Conservation (phyloP, 1,140 invertebrate species). For the Metopolophium dirhodum region DNA sequence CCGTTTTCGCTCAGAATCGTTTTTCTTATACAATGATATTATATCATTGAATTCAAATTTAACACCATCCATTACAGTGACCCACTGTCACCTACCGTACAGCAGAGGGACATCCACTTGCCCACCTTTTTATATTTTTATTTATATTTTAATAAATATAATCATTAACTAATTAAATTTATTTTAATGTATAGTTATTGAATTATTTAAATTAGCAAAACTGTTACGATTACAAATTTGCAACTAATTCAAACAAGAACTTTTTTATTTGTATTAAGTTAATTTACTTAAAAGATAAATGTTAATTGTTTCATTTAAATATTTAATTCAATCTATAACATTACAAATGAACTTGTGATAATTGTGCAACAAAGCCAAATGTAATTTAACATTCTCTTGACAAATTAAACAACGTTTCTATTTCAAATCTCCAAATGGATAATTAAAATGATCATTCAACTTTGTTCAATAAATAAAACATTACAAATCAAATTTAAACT, state of each 20-base stretch:
- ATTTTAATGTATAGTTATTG: background rate
- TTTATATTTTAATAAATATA: background rate
- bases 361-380: background rate
- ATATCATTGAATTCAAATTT: no score
- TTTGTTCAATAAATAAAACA: conserved; percentile 9
- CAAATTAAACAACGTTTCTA: background rate
- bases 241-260: background rate
- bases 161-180: background rate
- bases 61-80: no score
- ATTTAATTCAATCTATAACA: background rate
- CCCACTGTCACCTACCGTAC: no score
- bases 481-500: background rate
- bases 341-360: background rate
- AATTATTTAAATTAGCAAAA: background rate
- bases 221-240: background rate
- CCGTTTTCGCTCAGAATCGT: no score
- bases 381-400: background rate
- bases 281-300: conserved; percentile 5
- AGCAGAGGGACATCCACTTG: no score
- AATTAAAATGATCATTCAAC: background rate
- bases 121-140: background rate
- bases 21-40: no score
- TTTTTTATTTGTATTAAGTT: background rate
- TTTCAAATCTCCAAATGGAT: background rate
- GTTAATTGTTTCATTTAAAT: conserved; percentile 1